These are phyloP conservation scores for Orthosia incerta DNA, from an alignment of 2,888 invertebrate genomes.

Conservation along the genomic window DNA sequence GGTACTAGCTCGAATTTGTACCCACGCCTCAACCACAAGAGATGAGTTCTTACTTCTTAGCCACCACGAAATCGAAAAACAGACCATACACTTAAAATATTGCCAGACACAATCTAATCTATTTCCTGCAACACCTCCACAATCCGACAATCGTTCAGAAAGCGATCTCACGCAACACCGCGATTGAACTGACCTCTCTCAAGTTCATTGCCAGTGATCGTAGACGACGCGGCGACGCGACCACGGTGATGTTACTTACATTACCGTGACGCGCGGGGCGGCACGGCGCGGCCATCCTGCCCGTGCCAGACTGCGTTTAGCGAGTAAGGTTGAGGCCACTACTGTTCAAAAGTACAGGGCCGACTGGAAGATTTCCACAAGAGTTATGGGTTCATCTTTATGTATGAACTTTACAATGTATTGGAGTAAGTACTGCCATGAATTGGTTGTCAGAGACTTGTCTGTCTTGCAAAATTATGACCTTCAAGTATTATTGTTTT, in stretches of 20 bases:
- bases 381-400: conserved; percentile 32
- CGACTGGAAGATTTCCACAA: background rate
- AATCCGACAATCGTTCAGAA: conserved; percentile 6
- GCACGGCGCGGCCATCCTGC: conserved; percentile 44
- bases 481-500: too few species aligned
- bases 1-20: too few species aligned
- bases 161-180: conserved; percentile 28
- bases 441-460: background rate
- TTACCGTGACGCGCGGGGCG: background rate
- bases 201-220: conserved; percentile 76
- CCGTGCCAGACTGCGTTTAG: conserved; percentile 51
- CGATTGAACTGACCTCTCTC: conserved; percentile 75
- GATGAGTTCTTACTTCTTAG: too few species aligned
- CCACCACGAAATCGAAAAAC: background rate
- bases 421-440: background rate
- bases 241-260: too few species aligned
- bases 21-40: too few species aligned
- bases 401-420: conserved; percentile 4
- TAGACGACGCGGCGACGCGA: conserved; percentile 16
- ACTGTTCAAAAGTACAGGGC: conserved; percentile 27
- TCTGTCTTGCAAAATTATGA: too few species aligned
- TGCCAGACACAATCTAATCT: too few species aligned
- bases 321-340: conserved; percentile 58
- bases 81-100: too few species aligned
- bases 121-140: conserved; percentile 1